A percentile compares a stretch with the other conserved stretches of the same genome.
These are phyloP conservation scores for Etheostoma spectabile DNA, from an alignment of 2,113 vertebrate genomes.

Conservation along the genomic window DNA sequence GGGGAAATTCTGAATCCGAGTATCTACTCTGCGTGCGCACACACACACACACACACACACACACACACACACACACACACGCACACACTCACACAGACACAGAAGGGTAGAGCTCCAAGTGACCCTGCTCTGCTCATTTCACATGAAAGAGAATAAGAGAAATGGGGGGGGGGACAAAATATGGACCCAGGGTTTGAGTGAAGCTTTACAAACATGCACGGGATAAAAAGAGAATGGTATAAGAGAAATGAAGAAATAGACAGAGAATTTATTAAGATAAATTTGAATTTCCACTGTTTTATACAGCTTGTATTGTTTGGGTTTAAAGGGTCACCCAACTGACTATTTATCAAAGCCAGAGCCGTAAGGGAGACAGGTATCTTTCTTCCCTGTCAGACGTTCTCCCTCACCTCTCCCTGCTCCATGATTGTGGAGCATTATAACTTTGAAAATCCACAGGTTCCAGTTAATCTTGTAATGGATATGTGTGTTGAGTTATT, in stretches of 20 bases:
- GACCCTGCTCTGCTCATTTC: slow-evolving; percentile 55
- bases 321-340: neutral
- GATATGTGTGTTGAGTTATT: too few species aligned
- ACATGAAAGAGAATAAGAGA: slow-evolving; percentile 70
- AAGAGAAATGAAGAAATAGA: slow-evolving; percentile 22
- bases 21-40: slow-evolving; percentile 1
- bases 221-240: slow-evolving; percentile 28
- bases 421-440: too few species aligned
- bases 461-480: too few species aligned
- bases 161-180: slow-evolving; percentile 7
- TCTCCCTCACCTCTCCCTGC: too few species aligned
- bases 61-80: slow-evolving; percentile 18
- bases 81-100: slow-evolving; percentile 35
- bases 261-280: slow-evolving; percentile 5
- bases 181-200: slow-evolving; percentile 12
- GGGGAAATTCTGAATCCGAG: slow-evolving; percentile 39
- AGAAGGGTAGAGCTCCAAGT: slow-evolving; percentile 58
- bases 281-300: neutral
- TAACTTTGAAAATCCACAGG: too few species aligned
- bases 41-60: slow-evolving; percentile 14
- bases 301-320: neutral
- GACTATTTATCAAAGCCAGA: neutral
- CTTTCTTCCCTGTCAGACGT: too few species aligned
- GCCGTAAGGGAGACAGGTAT: too few species aligned
- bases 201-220: slow-evolving; percentile 28